Percentiles rank a stretch among this genome's conserved stretches.
These are phyloP conservation scores for Charaxes varanes DNA, from an alignment of 1,140 invertebrate species.

Conservation along the genomic window DNA sequence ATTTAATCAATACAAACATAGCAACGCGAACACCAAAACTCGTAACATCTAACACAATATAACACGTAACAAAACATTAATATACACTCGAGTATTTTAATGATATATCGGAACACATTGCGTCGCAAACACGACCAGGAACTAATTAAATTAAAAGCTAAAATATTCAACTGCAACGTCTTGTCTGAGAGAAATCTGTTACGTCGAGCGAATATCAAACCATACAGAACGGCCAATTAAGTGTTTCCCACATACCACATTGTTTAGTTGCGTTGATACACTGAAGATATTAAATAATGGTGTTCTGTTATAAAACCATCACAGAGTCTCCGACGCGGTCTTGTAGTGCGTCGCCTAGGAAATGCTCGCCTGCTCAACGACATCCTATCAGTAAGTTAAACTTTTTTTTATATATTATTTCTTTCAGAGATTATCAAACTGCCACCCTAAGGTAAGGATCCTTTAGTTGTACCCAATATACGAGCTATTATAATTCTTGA, in stretches of 20 bases:
- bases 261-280: conserved; percentile 3
- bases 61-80: no score
- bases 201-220: conserved; percentile 9
- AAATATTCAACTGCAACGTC: not conserved
- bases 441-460: not conserved
- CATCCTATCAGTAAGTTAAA: conserved; percentile 27
- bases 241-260: conserved; percentile 16
- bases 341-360: conserved; percentile 36
- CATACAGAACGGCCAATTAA: conserved; percentile 9
- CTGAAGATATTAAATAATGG: conserved; percentile 37
- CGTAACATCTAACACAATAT: no score
- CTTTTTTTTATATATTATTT: conserved; percentile 1
- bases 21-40: no score
- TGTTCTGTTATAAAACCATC: conserved; percentile 66
- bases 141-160: conserved; percentile 3
- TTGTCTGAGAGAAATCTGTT: conserved; percentile 14
- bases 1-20: conserved; percentile 24
- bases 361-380: conserved; percentile 16
- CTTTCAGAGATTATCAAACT: not conserved
- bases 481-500: no score
- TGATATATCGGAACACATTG: no score
- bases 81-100: no score
- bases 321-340: conserved; percentile 47
- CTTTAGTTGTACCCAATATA: no score
- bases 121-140: no score